Evolutionary conservation across 2,888 invertebrate species (phyloP), one percentile per base, ranked within the genome.

Genomic region (Fragum sueziense): DNA sequence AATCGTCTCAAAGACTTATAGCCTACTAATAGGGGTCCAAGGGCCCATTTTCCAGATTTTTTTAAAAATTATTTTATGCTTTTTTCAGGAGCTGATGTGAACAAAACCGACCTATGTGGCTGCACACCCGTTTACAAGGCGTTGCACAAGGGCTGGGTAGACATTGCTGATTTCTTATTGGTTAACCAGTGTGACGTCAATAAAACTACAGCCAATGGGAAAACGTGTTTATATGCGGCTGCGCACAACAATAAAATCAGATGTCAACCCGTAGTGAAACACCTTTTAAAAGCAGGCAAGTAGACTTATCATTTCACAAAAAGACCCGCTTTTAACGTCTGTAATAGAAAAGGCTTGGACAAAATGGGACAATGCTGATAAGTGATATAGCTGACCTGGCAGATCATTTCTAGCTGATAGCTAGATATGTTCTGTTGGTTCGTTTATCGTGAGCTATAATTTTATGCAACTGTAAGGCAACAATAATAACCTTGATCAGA

Each of bases 121-220:
- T 74, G 59, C 33, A 47, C 81, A 0, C 79, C 84, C 29, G 37
- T 81, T 2, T 81, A 75, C 47, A 79, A 76, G 25, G 79, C 84
- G 20, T 41, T 81, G 7, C 62, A 79, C 33, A 34, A 67, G 14
- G 81, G 84, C n/a, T 81, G 84, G 79, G 62, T 70, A 11, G 84
- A 81, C 14, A 54, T 84, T n/a, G 74, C 77, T 61, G 70, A 75
- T 9, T 81, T 79, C 47, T 51, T 84, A 73, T 75, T 84, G 70
- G 79, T 79, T n/a, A 67, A 71, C 33, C 71, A 76, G n/a, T 81
- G 84, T 79, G 79, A 84, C 79, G 79, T 81, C 72, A 84, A 76
- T 59, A 75, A 52, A 68, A 69, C 71, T 41, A 61, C 81, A 73
- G 52, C 79, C 77, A 81, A 79, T 76, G 79, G 75, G 37, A 74